Evolutionary conservation across 1,140 invertebrate genomes (phyloP), one percentile per base, ranked within the genome.

Genomic region (Drosophila lacertosa): DNA sequence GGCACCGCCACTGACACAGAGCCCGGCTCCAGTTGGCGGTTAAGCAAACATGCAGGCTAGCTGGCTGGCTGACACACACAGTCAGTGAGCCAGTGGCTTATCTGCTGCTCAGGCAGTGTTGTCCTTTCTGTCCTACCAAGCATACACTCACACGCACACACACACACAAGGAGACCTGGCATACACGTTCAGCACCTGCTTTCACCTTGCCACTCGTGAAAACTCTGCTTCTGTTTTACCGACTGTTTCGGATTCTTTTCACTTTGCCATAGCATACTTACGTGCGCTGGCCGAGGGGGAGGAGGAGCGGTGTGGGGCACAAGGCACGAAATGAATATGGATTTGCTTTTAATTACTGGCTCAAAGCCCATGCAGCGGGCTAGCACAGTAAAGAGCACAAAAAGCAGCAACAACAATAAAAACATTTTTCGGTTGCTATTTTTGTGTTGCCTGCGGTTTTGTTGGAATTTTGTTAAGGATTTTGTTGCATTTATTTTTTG

Each of bases 321-420:
- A 51, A 37, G 54, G 22, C 69, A 81, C 69, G 77, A 81, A 86
- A 86, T 81, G 81, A 88, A 86, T 86, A 86, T 86, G 81, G 82
- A 86, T 86, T 88, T 88, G 64, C 81, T 88, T 86, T 86, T 86
- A 86, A 88, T 86, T 86, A 86, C 73, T 22, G 60, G 35, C 62
- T 70, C 64, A 50, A 45, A 63, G 60, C 6, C 4, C 24, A 5
- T 40, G 47, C 37, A 48, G 16, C 24, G 26, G 9, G 26, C 26
- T 29, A n/a, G n/a, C n/a, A 16, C 3, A 29, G 15, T 3, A 26
- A 35, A n/a, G 35, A 63, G n/a, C 18, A 53, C 59, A 39, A 13
- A 18, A 53, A 68, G n/a, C n/a, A 29, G 1, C 50, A 69, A 53
- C 57, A 60, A 54, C 29, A 39, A 33, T 15, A 32, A 57, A 50